phyloP scores from a whole-genome alignment of 2,797 vertebrate species.

The Sebastolobus alascanus region DNA sequence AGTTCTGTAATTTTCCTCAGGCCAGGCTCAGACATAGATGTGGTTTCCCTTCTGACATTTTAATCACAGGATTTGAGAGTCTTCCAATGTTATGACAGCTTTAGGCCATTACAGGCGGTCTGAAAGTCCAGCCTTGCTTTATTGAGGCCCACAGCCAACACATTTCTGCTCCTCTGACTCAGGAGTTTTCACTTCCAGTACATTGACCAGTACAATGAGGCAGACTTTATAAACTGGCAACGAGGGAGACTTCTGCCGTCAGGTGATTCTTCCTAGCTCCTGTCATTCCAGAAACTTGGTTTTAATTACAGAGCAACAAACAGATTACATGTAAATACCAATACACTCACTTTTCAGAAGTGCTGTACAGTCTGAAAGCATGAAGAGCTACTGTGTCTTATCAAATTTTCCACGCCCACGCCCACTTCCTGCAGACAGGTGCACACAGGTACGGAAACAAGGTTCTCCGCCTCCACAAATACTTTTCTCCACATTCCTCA shows the following conservation, averaged over 20 bases:
- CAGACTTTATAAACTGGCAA: background rate
- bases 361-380: background rate
- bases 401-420: background rate
- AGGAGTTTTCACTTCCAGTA: conserved; percentile 54
- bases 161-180: conserved; percentile 50
- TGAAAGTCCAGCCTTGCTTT: conserved; percentile 69
- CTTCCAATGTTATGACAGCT: conserved; percentile 45
- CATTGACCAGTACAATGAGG: background rate
- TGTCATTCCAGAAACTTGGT: background rate
- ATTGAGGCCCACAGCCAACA: conserved; percentile 4
- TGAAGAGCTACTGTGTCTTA: background rate
- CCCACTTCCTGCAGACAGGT: background rate
- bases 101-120: background rate
- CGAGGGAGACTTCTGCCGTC: background rate
- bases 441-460: background rate
- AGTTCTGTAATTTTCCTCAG: conserved; percentile 53
- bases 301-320: background rate
- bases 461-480: background rate
- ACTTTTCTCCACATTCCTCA: background rate
- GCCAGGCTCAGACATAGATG: background rate
- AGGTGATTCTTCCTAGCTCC: background rate
- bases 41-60: conserved; percentile 26
- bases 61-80: conserved; percentile 18
- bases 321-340: background rate
- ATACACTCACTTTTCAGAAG: background rate